Conservation (phyloP, 1,140 invertebrate species). For the Drosophila parvula region DNA sequence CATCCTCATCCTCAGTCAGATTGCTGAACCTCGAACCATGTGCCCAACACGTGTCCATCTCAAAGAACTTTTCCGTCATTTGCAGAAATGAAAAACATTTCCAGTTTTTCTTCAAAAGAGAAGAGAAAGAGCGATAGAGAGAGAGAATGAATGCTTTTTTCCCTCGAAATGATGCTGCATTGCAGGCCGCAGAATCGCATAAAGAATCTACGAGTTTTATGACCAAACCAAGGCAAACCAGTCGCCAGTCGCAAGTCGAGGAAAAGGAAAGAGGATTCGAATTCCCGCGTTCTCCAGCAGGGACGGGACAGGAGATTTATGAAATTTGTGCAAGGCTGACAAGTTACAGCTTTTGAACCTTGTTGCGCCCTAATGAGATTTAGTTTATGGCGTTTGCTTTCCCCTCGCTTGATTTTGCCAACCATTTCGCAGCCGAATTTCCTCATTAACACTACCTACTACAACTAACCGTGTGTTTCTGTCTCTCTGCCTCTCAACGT, state of each 20-base stretch:
- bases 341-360: slow-evolving; percentile 38
- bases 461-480: background rate
- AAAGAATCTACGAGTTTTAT: slow-evolving; percentile 58
- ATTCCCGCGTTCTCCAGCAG: slow-evolving; percentile 5
- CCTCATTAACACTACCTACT: slow-evolving; percentile 22
- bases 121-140: slow-evolving; percentile 20
- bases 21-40: slow-evolving; percentile 28
- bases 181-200: slow-evolving; percentile 7
- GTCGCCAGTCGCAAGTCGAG: slow-evolving; percentile 10
- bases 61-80: slow-evolving; percentile 60
- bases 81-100: slow-evolving; percentile 63
- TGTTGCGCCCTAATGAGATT: slow-evolving; percentile 42
- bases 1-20: background rate
- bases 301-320: slow-evolving; percentile 32
- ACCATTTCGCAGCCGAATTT: slow-evolving; percentile 7
- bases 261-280: slow-evolving; percentile 15
- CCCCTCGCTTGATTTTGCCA: background rate
- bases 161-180: slow-evolving; percentile 15
- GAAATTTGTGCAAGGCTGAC: slow-evolving; percentile 53
- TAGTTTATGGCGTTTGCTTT: slow-evolving; percentile 27
- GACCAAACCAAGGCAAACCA: slow-evolving; percentile 69
- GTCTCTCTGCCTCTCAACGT: background rate
- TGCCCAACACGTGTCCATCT: slow-evolving; percentile 54
- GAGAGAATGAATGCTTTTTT: slow-evolving; percentile 53
- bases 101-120: slow-evolving; percentile 57